phyloP scores from a whole-genome alignment of 2,888 invertebrate genomes.

The Rhamnusium bicolor region DNA sequence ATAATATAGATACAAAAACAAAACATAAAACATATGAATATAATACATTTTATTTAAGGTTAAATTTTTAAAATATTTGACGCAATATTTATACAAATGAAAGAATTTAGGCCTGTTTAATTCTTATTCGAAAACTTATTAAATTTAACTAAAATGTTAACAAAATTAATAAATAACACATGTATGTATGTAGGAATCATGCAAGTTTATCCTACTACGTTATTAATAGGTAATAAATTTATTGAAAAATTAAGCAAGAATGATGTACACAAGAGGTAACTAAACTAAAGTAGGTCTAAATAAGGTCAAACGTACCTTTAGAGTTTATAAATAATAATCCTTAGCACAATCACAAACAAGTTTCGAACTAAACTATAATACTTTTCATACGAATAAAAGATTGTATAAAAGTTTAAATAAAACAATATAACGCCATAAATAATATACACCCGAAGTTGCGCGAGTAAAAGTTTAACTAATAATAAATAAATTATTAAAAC shows the following conservation, averaged over 20 bases:
- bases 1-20: conserved; percentile 19
- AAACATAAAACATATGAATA: background rate
- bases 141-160: no score
- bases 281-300: conserved; percentile 14
- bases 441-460: background rate
- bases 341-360: conserved; percentile 39
- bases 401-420: conserved; percentile 10
- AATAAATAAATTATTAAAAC: conserved; percentile 12
- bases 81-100: background rate
- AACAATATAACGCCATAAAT: conserved; percentile 6
- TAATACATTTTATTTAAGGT: no score
- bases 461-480: background rate
- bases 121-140: no score
- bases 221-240: no score
- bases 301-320: conserved; percentile 36
- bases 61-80: background rate
- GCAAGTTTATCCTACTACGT: no score
- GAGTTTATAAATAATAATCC: conserved; percentile 37
- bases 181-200: no score
- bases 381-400: conserved; percentile 5
- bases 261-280: background rate
- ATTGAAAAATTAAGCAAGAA: no score
- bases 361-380: conserved; percentile 24
- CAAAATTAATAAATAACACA: no score
- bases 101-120: background rate